phyloP scores from a whole-genome alignment of 1,140 invertebrate species.

The Euwallacea fornicatus region DNA sequence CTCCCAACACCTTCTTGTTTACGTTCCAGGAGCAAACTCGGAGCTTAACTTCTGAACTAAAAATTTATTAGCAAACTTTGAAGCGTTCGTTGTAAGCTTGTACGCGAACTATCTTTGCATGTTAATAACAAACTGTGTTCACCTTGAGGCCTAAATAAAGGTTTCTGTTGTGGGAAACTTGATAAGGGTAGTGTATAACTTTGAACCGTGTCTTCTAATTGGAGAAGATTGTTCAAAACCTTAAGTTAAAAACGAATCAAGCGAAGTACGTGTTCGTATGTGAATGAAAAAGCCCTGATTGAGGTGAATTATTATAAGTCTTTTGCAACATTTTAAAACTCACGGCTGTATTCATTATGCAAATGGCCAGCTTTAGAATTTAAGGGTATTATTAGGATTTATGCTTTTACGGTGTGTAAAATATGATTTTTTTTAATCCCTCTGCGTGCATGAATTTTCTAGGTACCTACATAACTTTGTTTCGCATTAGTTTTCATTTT shows the following conservation, averaged over 20 bases:
- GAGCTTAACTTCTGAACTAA: constrained; percentile 1
- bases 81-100: constrained; percentile 4
- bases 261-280: too few species aligned
- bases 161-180: constrained; percentile 1
- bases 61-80: constrained; percentile 8
- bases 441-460: too few species aligned
- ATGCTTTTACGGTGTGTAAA: too few species aligned
- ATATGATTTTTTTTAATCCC: too few species aligned
- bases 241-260: too few species aligned
- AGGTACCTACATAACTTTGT: background rate
- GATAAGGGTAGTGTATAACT: constrained; percentile 1
- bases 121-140: constrained; percentile 7
- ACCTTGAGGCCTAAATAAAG: constrained; percentile 4
- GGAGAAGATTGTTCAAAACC: background rate
- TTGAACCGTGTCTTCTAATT: background rate
- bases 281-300: too few species aligned
- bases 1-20: constrained; percentile 4
- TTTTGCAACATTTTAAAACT: too few species aligned
- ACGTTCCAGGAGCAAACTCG: background rate
- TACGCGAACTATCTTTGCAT: constrained; percentile 1
- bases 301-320: too few species aligned
- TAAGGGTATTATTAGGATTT: too few species aligned
- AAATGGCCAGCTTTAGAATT: too few species aligned
- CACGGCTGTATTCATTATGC: too few species aligned
- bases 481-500: background rate